Evolutionary conservation across 1,140 invertebrate genomes (phyloP).

Genomic region (Epicauta chinensis): DNA sequence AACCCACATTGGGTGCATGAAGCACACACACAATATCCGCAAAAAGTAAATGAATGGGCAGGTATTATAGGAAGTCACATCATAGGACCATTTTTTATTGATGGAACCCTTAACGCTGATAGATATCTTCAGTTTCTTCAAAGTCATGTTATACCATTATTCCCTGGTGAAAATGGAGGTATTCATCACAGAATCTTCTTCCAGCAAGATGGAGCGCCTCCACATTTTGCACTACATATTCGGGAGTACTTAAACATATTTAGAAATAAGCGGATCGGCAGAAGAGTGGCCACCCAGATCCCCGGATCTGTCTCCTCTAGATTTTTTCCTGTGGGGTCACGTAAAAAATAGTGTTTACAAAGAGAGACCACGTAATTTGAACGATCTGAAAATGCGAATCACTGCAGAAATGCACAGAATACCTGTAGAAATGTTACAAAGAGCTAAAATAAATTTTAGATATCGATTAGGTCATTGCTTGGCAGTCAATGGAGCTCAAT

Average conservation of each 20-base stretch:
- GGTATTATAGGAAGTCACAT: slow-evolving; percentile 4
- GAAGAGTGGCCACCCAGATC: slow-evolving; percentile 3
- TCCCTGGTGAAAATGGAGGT: slow-evolving; percentile 5
- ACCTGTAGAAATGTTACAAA: slow-evolving; percentile 1
- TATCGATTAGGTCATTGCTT: slow-evolving; percentile 1
- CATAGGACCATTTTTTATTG: slow-evolving; percentile 10
- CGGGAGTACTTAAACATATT: slow-evolving; percentile 2
- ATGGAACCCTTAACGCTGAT: slow-evolving; percentile 1
- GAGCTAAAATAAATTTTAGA: neutral
- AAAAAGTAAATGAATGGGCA: slow-evolving; percentile 1
- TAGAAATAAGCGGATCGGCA: slow-evolving; percentile 3
- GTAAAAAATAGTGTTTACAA: slow-evolving; percentile 6
- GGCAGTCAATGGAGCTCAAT: slow-evolving; percentile 1
- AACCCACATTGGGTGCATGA: slow-evolving; percentile 10
- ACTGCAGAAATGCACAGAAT: slow-evolving; percentile 4
- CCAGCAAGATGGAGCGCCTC: slow-evolving; percentile 2
- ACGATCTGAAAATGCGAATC: neutral
- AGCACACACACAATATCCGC: slow-evolving; percentile 1
- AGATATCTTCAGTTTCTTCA: slow-evolving; percentile 2
- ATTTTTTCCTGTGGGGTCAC: slow-evolving; percentile 4
- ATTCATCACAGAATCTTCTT: slow-evolving; percentile 3
- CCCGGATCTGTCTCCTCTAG: slow-evolving; percentile 2
- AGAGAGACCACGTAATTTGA: slow-evolving; percentile 1
- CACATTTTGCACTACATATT: neutral
- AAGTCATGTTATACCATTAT: slow-evolving; percentile 3